Conservation (phyloP, 2,888 invertebrate genomes). For the Megaustenia siamemsis region DNA sequence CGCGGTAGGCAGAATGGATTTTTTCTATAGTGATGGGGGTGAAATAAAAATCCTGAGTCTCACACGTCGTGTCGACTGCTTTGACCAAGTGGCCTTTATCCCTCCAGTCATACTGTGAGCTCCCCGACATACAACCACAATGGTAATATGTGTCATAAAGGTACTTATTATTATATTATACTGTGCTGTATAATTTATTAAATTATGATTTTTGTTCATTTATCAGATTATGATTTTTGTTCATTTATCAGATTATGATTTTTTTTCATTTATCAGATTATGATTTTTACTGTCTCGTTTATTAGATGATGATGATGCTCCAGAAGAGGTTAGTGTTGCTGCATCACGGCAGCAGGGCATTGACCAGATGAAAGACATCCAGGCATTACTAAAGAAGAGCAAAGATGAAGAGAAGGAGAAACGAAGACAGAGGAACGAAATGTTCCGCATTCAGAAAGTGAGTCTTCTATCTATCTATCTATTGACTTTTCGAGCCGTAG, state of each 20-base stretch:
- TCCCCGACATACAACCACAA: too few species aligned
- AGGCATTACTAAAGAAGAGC: slow-evolving; percentile 8
- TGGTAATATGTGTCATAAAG: too few species aligned
- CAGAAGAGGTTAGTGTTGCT: slow-evolving; percentile 37
- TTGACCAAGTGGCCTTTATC: too few species aligned
- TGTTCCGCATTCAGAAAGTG: slow-evolving; percentile 51
- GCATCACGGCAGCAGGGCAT: background rate
- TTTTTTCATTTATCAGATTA: background rate
- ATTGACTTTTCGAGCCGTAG: too few species aligned
- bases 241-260: background rate
- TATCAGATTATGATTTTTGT: background rate
- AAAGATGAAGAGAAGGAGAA: slow-evolving; percentile 39
- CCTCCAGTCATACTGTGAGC: too few species aligned
- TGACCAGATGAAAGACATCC: slow-evolving; percentile 26
- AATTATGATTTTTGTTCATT: background rate
- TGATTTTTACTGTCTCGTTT: background rate
- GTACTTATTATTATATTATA: background rate
- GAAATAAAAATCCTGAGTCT: too few species aligned
- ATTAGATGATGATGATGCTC: slow-evolving; percentile 42
- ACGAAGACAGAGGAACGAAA: slow-evolving; percentile 48
- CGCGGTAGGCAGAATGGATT: too few species aligned
- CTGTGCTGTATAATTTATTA: background rate
- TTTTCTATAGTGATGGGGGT: too few species aligned
- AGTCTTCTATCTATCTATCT: background rate
- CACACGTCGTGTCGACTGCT: too few species aligned